Base-by-base conservation (phyloP, 2,888 invertebrate species). In the Taphrorychus bicolor region DNA sequence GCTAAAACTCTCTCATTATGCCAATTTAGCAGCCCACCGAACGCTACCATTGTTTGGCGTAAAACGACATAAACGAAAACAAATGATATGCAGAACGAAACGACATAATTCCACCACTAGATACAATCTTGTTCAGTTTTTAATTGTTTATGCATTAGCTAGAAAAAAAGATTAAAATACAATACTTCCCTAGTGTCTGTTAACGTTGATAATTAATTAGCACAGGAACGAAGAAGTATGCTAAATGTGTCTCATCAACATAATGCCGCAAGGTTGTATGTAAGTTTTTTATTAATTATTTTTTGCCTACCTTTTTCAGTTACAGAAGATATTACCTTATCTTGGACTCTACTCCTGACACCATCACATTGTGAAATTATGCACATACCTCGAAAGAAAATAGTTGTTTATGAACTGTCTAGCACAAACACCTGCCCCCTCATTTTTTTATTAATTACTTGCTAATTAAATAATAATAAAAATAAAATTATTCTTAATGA, bases 101-200 rank as follows among this genome's bases (percentile, higher is more conserved):
- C 63, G 68, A 68, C 59, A 63, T 59, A 68, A 68, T 68, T 68
- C 54, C 59, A 68, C 68, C 63, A 63, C 68, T 68, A 68, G 68
- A 68, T 68, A 62, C 32, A 49, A 54, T 23, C 66, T 49, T 49
- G 53, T 23, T 23, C 41, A 68, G 59, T 68, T 67, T 63, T 45
- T 16, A 18, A 17, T 23, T 63, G 63, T 63, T 63, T 68, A 68
- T 68, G 62, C 67, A 67, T 57, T 18, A 45, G 61, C 19, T 14
- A 17, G 17, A 66, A 17, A 45, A 45, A 66, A 65, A 66, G 54
- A 66, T 54, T 54, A 53, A 66, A 66, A 66, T 66, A 60, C 66
- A 66, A 66, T 66, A 52, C 59, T 49, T 23, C 49, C 23, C 1
- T 16, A 32, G 49, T 45, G 58, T 18, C 58, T 32, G 19, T 22